Evolutionary conservation across 2,888 invertebrate genomes (phyloP), one percentile per base, ranked within the genome.

Genomic region (Dolichopus griseipennis): DNA sequence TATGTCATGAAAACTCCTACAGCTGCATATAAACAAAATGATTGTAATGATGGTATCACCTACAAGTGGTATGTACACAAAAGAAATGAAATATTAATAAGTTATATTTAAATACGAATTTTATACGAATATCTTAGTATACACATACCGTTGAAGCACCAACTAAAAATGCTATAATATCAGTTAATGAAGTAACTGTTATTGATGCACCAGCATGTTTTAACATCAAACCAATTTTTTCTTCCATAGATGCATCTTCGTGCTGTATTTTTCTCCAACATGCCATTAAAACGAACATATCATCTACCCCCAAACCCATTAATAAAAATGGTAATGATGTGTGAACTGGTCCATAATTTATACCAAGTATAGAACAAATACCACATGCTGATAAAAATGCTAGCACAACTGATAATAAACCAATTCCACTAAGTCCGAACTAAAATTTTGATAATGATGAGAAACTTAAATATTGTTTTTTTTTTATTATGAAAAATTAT

Each of bases 181-280:
- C 92, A 1, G 92, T 93, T 72, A 92, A 83, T 0, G 92, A 91
- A 7, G 93, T 93, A 27, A 93, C 88, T 2, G 90, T 90, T 71
- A 93, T 92, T 0, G 92, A 92, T 0, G 91, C 90, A 2, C 93
- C 93, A 7, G 92, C 92, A 77, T 92, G 91, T 77, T 89, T 87
- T 67, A 92, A 77, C 84, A 90, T 88, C 62, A 86, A 77, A 0
- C 88, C 92, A 67, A 92, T 83, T 79, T 85, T 85, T 73, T 88
- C 84, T n/a, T 86, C 84, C 41, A 90, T 75, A 72, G 85, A 83
- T 73, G 84, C 83, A 65, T 81, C 79, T 71, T 85, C 83, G 66
- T 85, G 82, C 12, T 86, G 81, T 18, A 88, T 77, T 75, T 90
- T 87, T 70, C 88, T 86, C 89, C 90, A 91, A 76, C 90, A 88